Base-by-base conservation (phyloP, 2,113 vertebrate genomes). In the Paradoxurus hermaphroditus region DNA sequence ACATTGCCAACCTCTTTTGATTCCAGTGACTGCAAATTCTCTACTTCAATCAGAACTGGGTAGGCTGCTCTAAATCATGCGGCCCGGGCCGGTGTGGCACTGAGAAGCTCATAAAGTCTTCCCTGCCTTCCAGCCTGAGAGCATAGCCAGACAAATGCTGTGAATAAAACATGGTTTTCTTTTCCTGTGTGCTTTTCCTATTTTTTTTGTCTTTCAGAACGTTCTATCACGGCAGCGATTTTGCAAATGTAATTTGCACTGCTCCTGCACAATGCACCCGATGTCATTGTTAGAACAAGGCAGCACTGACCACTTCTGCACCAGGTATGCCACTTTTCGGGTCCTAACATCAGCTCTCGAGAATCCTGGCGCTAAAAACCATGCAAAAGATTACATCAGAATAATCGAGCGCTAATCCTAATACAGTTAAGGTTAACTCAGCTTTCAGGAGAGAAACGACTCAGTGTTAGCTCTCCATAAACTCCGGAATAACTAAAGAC, bases 161-260 rank as follows among this genome's bases (percentile, higher is more conserved):
- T 85, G 86, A 95, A 68, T 94, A 79, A 96, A 97, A 94, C 94
- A 91, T 16, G n/a, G 6, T 78, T 79, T 85, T 96, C 82, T 95
- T 89, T 87, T 59, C 73, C 70, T 34, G 15, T 23, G 29, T 72
- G 89, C 46, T n/a, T 82, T 83, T 91, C 18, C 88, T 83, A 53
- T 56, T 56, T 56, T 46, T 77, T 86, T 78, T 72, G 44, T 83
- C 65, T 89, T 90, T 91, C 88, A 97, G 72, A 95, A 97, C 41
- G 14, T 53, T 68, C 94, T 72, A 94, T 95, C 93, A 75, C 59
- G 41, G 88, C 62, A 49, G 78, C 44, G 72, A 83, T 93, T 96
- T 93, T 91, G 79, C 83, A 96, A 94, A 87, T 93, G 51, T 91
- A 63, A 95, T 97, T 95, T 86, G 56, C 77, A 96, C 81, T 97